Conservation (phyloP, 1,140 invertebrate species). For the Drosophila jambulina region DNA sequence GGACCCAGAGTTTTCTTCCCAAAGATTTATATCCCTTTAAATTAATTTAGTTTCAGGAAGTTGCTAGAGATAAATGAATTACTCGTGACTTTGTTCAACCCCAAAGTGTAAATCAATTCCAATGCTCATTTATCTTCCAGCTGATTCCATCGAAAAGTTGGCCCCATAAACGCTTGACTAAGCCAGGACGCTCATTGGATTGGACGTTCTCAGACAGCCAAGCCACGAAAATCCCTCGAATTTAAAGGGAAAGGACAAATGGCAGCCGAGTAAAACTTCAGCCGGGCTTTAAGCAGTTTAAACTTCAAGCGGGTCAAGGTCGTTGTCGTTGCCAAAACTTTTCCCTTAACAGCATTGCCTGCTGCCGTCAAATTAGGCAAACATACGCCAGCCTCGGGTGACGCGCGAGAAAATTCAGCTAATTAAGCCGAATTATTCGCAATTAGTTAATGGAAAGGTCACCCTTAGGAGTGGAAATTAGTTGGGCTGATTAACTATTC, state of each 20-base stretch:
- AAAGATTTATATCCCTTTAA: not conserved
- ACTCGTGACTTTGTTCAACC: not conserved
- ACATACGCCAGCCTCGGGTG: constrained; percentile 22
- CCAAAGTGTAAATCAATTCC: constrained; percentile 21
- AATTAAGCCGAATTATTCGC: constrained; percentile 40
- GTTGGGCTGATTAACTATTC: not conserved
- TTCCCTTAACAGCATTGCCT: constrained; percentile 16
- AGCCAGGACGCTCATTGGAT: constrained; percentile 26
- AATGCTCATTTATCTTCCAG: constrained; percentile 25
- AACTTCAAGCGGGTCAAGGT: constrained; percentile 44
- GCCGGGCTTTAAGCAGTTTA: constrained; percentile 25
- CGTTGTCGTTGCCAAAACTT: constrained; percentile 9
- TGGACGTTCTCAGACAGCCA: constrained; percentile 14
- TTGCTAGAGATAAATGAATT: constrained; percentile 1
- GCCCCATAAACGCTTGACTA: constrained; percentile 15
- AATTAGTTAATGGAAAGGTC: constrained; percentile 47
- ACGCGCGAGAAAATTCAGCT: constrained; percentile 33
- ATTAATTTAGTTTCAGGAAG: not conserved
- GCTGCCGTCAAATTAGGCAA: constrained; percentile 36
- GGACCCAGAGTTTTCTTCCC: no score
- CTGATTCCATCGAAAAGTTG: constrained; percentile 10
- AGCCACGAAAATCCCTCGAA: constrained; percentile 16
- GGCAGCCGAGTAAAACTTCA: constrained; percentile 9
- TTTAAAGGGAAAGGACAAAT: constrained; percentile 1
- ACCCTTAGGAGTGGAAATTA: not conserved